phyloP scores from a whole-genome alignment of 2,888 invertebrate species.

The Tipula helvola region DNA sequence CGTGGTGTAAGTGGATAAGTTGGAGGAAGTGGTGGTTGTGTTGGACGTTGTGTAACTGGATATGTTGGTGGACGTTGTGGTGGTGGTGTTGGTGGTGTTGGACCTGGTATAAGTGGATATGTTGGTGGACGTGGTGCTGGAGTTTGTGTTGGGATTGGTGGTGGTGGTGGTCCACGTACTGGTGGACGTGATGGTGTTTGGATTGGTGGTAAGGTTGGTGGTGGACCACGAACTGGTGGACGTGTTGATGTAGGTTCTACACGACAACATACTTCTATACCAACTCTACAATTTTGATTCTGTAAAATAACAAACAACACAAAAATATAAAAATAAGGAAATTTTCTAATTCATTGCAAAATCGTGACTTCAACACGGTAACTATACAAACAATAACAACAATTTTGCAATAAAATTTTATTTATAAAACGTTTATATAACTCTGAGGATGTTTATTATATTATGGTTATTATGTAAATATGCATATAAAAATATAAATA shows the following conservation, averaged over 20 bases:
- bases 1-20: not conserved
- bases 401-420: not conserved
- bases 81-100: not conserved
- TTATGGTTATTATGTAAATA: not conserved
- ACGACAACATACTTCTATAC: not conserved
- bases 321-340: not conserved
- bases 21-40: not conserved
- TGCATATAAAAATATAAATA: not conserved
- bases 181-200: not conserved
- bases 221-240: not conserved
- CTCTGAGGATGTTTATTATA: not conserved
- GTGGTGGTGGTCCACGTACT: not conserved
- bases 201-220: not conserved
- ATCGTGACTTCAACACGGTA: not conserved
- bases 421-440: not conserved
- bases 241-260: not conserved
- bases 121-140: not conserved
- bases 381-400: not conserved
- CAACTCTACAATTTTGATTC: not conserved
- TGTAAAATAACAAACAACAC: not conserved
- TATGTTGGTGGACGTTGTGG: not conserved
- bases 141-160: not conserved
- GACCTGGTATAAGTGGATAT: not conserved
- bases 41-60: not conserved
- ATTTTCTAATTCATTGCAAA: not conserved